Evolutionary conservation across 2,888 invertebrate species (phyloP), one percentile per base, ranked within the genome.

Genomic region (Ormyrus thymus): DNA sequence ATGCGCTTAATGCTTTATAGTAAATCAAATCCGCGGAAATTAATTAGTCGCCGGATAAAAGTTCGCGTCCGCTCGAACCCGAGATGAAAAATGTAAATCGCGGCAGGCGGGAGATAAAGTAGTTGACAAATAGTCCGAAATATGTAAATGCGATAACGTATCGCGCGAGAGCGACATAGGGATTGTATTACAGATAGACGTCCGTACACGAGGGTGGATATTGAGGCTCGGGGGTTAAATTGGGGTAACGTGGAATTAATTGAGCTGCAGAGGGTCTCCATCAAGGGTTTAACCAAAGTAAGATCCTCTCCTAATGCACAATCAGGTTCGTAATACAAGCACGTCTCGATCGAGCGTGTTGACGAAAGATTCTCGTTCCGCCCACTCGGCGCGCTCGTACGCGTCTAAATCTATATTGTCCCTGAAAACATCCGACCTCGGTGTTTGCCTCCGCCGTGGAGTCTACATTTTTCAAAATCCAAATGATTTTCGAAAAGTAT

Each of bases 241-340:
- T 61, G 61, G 48, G 61, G 66, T 71, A 65, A 71, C 65, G 55
- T 7, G 53, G 55, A 75, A 79, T 71, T 75, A 75, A 79, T 79
- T 79, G 46, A 79, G 71, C 15, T 46, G 9, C 48, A 45, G 64
- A 65, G 8, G 66, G 8, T 13, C 59, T 29, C 48, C 7, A 73
- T 69, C 45, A 13, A 29, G 48, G 29, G 15, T 29, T 8, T 43
- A 5, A 29, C 29, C 29, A 61, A 29, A 61, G 55, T 55, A 65
- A 74, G 51, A 59, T 51, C 29, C 50, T 73, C 29, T 10, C 46
- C 13, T 29, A 29, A 29, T 29, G 29, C 29, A 29, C 29, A 29
- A 29, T 29, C 29, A 29, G 29, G 29, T 29, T 29, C 29, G 29
- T 29, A 29, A 29, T 29, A 29, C 29, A 29, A 29, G 29, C 29